Evolutionary conservation across 2,888 invertebrate genomes (phyloP).

Genomic region (Automeris io): DNA sequence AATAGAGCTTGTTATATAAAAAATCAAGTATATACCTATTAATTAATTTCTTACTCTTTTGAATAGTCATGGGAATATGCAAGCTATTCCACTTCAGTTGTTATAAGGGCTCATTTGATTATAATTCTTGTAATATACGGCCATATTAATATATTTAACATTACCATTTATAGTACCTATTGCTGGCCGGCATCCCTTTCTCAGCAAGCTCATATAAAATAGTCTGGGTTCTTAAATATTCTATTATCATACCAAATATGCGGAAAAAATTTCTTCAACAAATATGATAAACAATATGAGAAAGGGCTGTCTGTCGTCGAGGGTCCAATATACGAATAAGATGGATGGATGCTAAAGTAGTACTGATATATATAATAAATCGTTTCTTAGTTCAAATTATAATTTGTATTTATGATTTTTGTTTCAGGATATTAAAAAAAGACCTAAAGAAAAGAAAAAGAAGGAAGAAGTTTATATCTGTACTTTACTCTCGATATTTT

Average conservation of each 20-base stretch:
- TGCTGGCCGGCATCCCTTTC: not conserved
- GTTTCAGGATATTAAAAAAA: too few species aligned
- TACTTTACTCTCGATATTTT: too few species aligned
- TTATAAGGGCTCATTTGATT: conserved; percentile 1
- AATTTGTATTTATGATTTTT: conserved; percentile 3
- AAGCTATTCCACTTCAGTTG: not conserved
- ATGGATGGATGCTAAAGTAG: conserved; percentile 1
- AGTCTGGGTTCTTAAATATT: not conserved
- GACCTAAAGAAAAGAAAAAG: too few species aligned
- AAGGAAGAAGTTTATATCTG: too few species aligned
- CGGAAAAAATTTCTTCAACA: conserved; percentile 1
- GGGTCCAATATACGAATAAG: not conserved
- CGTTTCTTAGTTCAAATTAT: conserved; percentile 7
- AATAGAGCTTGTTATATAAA: too few species aligned
- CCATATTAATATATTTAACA: not conserved
- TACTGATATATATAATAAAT: conserved; percentile 8
- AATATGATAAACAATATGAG: conserved; percentile 1
- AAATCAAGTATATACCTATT: too few species aligned
- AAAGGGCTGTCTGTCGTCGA: not conserved
- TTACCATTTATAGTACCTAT: too few species aligned
- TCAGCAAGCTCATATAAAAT: not conserved
- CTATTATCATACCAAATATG: conserved; percentile 4
- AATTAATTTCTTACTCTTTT: not conserved
- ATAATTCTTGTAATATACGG: not conserved
- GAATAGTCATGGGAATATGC: not conserved